Evolutionary conservation across 2,797 vertebrate genomes (phyloP).

Genomic region (Pseudochirops corinnae): DNA sequence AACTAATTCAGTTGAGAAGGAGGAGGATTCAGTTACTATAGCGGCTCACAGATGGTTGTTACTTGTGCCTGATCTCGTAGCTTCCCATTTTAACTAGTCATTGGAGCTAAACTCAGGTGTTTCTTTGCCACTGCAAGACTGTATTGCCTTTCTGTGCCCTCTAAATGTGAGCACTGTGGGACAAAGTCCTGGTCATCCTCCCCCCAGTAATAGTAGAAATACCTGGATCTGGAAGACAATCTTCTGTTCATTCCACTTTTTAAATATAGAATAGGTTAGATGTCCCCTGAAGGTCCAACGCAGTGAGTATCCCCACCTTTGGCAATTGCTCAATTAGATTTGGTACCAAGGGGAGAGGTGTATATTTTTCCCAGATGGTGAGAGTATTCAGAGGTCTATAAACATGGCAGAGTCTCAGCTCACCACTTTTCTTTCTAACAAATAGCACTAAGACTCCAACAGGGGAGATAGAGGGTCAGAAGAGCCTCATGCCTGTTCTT

Average conservation of each 20-base stretch:
- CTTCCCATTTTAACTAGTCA: neutral
- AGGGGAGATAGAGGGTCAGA: neutral
- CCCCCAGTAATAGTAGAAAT: neutral
- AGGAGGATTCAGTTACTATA: neutral
- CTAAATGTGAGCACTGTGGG: neutral
- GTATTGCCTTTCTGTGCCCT: neutral
- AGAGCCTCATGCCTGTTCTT: neutral
- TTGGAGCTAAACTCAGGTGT: neutral
- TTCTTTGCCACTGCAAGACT: neutral
- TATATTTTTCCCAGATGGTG: neutral
- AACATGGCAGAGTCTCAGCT: neutral
- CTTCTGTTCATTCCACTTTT: neutral
- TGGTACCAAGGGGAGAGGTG: neutral
- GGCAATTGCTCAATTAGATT: neutral
- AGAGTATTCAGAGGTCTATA: neutral
- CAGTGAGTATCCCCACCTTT: neutral
- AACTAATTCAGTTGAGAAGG: slow-evolving; percentile 5
- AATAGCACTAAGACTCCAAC: neutral
- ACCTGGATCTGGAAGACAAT: neutral
- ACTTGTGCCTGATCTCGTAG: neutral
- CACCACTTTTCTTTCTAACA: neutral
- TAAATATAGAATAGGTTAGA: neutral
- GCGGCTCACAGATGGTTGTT: slow-evolving; percentile 2
- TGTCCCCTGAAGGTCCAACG: neutral
- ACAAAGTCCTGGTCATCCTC: neutral